These are phyloP conservation scores for Eristalinus aeneus DNA, from an alignment of 2,888 invertebrate species.

Conservation along the genomic window DNA sequence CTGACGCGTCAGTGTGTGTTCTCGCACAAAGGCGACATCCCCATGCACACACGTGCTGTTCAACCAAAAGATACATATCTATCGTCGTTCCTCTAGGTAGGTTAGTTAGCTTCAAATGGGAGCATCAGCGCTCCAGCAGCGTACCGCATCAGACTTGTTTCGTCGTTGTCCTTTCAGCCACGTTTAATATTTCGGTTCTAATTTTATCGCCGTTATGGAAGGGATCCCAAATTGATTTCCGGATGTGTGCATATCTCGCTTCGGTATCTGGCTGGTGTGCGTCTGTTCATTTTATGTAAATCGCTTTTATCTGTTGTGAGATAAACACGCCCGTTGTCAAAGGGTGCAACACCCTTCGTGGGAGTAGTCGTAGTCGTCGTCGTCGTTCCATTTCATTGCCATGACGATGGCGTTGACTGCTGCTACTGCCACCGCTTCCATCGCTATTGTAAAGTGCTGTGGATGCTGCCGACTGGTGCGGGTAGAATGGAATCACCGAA, in stretches of 20 bases:
- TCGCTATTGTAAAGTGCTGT: background rate
- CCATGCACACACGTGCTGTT: background rate
- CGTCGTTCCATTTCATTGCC: conserved; percentile 9
- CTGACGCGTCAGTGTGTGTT: conserved; percentile 19
- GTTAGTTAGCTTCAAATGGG: conserved; percentile 39
- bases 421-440: background rate
- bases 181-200: conserved; percentile 25
- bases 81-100: background rate
- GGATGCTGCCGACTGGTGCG: background rate
- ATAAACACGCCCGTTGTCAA: conserved; percentile 51
- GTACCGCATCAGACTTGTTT: background rate
- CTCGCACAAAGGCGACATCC: conserved; percentile 7
- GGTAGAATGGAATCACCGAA: conserved; percentile 1
- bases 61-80: background rate
- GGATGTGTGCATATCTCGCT: background rate
- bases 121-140: background rate
- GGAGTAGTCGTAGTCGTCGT: too few species aligned
- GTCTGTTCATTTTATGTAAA: conserved; percentile 61
- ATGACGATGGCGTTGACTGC: conserved; percentile 18
- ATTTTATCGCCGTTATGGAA: conserved; percentile 35
- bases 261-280: conserved; percentile 13
- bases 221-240: conserved; percentile 60
- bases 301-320: conserved; percentile 58
- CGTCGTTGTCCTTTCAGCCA: background rate
- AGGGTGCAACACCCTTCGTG: conserved; percentile 36